Conservation (phyloP, 35 echinoderm and acorn worm species). For the Apostichopus californicus region DNA sequence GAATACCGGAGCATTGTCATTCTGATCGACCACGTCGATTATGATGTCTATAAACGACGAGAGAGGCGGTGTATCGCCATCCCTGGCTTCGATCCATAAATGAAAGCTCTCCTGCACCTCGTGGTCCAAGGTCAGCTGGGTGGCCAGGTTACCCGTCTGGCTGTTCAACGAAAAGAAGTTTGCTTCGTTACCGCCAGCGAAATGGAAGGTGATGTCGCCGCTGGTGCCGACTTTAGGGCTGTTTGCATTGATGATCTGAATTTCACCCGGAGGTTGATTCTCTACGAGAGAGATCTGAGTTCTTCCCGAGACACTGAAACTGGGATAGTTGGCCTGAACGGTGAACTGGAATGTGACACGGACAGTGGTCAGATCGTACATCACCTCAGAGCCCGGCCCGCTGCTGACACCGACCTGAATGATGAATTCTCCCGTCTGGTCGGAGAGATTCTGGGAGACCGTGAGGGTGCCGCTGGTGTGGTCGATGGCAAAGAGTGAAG, state of each 20-base stretch:
- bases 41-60: slow-evolving; percentile 68
- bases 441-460: slow-evolving; percentile 58
- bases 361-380: slow-evolving; percentile 47
- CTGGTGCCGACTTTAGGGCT: slow-evolving; percentile 57
- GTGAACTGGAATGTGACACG: slow-evolving; percentile 57
- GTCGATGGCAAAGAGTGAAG: slow-evolving; percentile 67
- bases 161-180: slow-evolving; percentile 70
- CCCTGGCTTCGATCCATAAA: slow-evolving; percentile 81
- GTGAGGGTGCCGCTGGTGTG: slow-evolving; percentile 62
- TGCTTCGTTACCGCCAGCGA: slow-evolving; percentile 81
- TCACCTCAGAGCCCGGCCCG: not conserved
- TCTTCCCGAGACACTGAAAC: slow-evolving; percentile 48
- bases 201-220: slow-evolving; percentile 61
- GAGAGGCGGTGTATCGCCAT: slow-evolving; percentile 61
- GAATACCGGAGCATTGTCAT: slow-evolving; percentile 93
- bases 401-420: slow-evolving; percentile 68
- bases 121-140: slow-evolving; percentile 63
- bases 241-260: slow-evolving; percentile 53
- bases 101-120: slow-evolving; percentile 56
- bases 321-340: slow-evolving; percentile 51
- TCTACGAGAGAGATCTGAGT: slow-evolving; percentile 49
- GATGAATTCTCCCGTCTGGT: slow-evolving; percentile 50
- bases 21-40: slow-evolving; percentile 67
- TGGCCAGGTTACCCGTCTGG: slow-evolving; percentile 64
- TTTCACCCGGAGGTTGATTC: slow-evolving; percentile 49